phyloP scores from a whole-genome alignment of 2,113 vertebrate species.

The Australoheros scitulus region DNA sequence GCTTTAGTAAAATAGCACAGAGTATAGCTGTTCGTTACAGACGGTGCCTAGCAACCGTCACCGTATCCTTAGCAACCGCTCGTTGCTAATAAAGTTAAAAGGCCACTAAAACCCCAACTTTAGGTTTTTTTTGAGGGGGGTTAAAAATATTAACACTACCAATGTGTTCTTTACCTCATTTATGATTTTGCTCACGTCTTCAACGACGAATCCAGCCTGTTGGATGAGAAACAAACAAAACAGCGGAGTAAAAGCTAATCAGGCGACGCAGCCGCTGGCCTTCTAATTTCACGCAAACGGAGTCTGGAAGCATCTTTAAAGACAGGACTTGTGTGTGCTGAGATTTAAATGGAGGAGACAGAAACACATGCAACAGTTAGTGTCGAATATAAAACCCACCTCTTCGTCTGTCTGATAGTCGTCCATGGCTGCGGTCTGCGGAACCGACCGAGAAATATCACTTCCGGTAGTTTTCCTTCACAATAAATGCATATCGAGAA shows the following conservation, averaged over 20 bases:
- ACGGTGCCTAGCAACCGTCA: conserved; percentile 42
- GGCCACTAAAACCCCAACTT: background rate
- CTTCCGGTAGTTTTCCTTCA: conserved; percentile 28
- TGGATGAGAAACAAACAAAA: conserved; percentile 27
- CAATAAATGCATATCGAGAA: conserved; percentile 19
- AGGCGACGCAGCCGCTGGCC: background rate
- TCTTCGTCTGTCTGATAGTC: conserved; percentile 53
- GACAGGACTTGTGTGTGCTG: fast-evolving
- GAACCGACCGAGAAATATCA: background rate
- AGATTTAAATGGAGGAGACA: background rate
- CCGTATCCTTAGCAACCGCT: conserved; percentile 56
- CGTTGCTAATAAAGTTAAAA: background rate
- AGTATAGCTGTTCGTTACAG: background rate
- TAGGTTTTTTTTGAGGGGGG: background rate
- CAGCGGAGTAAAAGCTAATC: background rate
- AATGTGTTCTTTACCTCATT: conserved; percentile 85
- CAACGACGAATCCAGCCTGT: conserved; percentile 88
- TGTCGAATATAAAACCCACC: conserved; percentile 12
- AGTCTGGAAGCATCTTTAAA: background rate
- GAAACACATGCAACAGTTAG: background rate
- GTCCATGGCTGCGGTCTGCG: conserved; percentile 25
- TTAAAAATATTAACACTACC: fast-evolving
- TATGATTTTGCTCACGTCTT: conserved; percentile 92
- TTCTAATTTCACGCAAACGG: background rate
- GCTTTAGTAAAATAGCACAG: background rate